Evolutionary conservation across 1,140 invertebrate genomes (phyloP), one percentile per base, ranked within the genome.

Genomic region (Lordiphosa clarofinis): DNA sequence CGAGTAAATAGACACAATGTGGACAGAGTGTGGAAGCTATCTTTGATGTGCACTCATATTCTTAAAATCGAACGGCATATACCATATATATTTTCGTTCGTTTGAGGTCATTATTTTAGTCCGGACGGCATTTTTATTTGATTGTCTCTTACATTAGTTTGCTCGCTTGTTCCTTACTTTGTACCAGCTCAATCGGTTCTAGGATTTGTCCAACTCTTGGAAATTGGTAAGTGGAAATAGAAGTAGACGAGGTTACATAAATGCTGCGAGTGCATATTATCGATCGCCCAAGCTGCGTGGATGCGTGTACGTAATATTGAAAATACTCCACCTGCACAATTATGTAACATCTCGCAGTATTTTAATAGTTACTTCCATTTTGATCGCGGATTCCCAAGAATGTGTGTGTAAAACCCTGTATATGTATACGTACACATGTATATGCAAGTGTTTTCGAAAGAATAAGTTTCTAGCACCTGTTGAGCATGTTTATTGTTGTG

Each of bases 1-100:
- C 37, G 37, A 73, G 64, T 61, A 79, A 74, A 70, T 58, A 79
- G 61, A 55, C 39, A 69, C 54, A 78, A 78, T 70, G 74, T 81
- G 70, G 70, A 74, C 75, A 31, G 21, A 70, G 70, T 81, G 75
- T 81, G 58, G 75, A 79, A 46, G 70, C 54, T 74, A 69, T 70
- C 44, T 74, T 68, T 61, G 38, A 70, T 66, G 70, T 79, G 70
- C 56, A 66, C 54, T 81, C 70, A 74, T 61, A 81, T 66, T 73
- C 31, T 70, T 55, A 24, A 53, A 60, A 53, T 61, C 38, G 38
- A 46, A 53, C 53, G 33, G 42, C 28, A 49, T 54, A 54, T 31
- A 8, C 28, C 28, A 31, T 50, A 49, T 60, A 60, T 61, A 50
- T 56, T 57, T 43, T 42, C 47, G 13, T 57, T 66, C 62, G 46